These are phyloP conservation scores for Lepeophtheirus salmonis DNA, from an alignment of 1,140 invertebrate genomes.

Conservation along the genomic window DNA sequence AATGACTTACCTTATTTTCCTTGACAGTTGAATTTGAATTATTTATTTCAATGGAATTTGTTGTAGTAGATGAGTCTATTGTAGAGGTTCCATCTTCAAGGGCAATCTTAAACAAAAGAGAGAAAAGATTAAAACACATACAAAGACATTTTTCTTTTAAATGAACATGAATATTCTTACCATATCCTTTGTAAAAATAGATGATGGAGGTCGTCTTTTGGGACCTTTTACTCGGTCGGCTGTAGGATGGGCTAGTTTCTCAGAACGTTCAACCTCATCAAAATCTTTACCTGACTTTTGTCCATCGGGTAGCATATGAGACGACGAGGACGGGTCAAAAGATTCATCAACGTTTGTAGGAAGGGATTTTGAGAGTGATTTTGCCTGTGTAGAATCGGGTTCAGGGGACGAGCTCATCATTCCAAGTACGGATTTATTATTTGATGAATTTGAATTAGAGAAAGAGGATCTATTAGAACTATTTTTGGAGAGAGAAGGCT, in stretches of 20 bases:
- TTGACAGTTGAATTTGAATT: too few relatives aligned
- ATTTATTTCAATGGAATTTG: too few relatives aligned
- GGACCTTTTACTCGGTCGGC: constrained; percentile 42
- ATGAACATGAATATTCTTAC: constrained; percentile 21
- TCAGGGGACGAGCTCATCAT: not conserved
- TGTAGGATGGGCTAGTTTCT: constrained; percentile 41
- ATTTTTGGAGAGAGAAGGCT: not conserved
- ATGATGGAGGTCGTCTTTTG: constrained; percentile 40
- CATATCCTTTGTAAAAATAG: constrained; percentile 26
- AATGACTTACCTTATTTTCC: too few relatives aligned
- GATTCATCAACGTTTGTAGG: too few relatives aligned
- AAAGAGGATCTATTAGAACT: not conserved
- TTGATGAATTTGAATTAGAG: not conserved
- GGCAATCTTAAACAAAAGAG: too few relatives aligned
- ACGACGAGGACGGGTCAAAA: too few relatives aligned
- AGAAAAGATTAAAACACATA: too few relatives aligned
- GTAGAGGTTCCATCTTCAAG: too few relatives aligned
- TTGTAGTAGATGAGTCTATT: too few relatives aligned
- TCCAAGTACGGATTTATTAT: not conserved
- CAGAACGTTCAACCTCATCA: constrained; percentile 38
- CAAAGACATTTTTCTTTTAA: too few relatives aligned
- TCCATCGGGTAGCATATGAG: too few relatives aligned
- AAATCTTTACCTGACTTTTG: constrained; percentile 23
- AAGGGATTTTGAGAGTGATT: not conserved
- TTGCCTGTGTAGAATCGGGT: not conserved